These are phyloP conservation scores for Oligia strigilis DNA, from an alignment of 2,888 invertebrate species.

Conservation along the genomic window DNA sequence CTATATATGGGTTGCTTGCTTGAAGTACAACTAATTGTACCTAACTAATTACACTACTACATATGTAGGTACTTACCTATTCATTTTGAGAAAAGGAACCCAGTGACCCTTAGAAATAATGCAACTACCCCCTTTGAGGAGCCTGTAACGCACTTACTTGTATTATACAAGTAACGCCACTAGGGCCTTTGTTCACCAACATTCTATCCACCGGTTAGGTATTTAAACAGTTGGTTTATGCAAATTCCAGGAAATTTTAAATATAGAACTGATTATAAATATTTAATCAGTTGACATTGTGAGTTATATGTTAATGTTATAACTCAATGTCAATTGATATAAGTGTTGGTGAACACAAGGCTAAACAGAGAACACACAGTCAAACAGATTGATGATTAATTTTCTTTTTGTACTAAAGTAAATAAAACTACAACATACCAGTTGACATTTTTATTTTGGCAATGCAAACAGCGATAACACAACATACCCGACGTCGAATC, in stretches of 20 bases:
- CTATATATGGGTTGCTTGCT: not conserved
- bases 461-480: conserved; percentile 79
- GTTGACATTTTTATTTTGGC: conserved; percentile 78
- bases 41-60: not conserved
- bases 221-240: too few relatives aligned
- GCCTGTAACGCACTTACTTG: too few relatives aligned
- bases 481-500: conserved; percentile 71
- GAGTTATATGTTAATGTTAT: too few relatives aligned
- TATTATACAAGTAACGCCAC: not conserved
- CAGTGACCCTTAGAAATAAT: not conserved
- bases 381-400: not conserved
- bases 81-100: not conserved
- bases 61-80: not conserved
- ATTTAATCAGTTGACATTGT: too few relatives aligned
- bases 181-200: too few relatives aligned
- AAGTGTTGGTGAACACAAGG: too few relatives aligned
- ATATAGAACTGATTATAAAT: too few relatives aligned
- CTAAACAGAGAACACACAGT: too few relatives aligned
- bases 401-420: not conserved
- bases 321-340: too few relatives aligned
- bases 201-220: too few relatives aligned
- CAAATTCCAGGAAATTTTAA: too few relatives aligned
- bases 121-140: not conserved
- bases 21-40: too few relatives aligned
- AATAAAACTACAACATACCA: conserved; percentile 60